Conservation (phyloP, 2,113 vertebrate species). For the Grus americana region DNA sequence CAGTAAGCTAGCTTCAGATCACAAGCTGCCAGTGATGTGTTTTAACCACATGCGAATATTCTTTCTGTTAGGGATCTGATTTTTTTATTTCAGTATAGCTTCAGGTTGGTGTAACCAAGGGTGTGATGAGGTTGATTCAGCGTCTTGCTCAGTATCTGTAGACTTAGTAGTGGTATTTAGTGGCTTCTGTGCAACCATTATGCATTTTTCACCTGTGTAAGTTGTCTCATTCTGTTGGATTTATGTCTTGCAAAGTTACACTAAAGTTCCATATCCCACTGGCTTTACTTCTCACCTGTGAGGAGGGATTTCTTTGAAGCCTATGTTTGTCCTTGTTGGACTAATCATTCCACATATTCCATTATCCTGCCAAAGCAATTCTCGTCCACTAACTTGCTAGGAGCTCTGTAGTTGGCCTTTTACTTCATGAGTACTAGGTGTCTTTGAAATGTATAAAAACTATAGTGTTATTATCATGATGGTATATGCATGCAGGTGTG, state of each 20-base stretch:
- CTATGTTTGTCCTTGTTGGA: background rate
- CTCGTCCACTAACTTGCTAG: background rate
- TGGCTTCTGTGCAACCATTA: background rate
- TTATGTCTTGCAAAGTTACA: background rate
- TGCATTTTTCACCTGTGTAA: background rate
- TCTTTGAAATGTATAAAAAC: background rate
- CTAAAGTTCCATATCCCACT: rapidly evolving
- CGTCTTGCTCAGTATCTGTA: rapidly evolving
- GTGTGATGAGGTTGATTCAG: background rate
- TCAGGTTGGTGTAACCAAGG: background rate
- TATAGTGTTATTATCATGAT: background rate
- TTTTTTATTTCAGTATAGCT: background rate
- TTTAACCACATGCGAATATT: background rate
- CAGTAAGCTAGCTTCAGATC: background rate
- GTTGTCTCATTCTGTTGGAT: background rate
- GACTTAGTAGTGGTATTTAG: background rate
- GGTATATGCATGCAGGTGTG: background rate
- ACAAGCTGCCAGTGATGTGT: background rate
- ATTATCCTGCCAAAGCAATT: background rate
- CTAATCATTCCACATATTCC: background rate
- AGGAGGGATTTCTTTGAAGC: background rate
- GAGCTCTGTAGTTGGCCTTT: background rate
- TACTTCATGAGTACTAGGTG: background rate
- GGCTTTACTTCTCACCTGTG: rapidly evolving
- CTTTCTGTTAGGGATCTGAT: background rate